Conservation (phyloP, 2,113 vertebrate genomes). For the Pangasianodon gigas region DNA sequence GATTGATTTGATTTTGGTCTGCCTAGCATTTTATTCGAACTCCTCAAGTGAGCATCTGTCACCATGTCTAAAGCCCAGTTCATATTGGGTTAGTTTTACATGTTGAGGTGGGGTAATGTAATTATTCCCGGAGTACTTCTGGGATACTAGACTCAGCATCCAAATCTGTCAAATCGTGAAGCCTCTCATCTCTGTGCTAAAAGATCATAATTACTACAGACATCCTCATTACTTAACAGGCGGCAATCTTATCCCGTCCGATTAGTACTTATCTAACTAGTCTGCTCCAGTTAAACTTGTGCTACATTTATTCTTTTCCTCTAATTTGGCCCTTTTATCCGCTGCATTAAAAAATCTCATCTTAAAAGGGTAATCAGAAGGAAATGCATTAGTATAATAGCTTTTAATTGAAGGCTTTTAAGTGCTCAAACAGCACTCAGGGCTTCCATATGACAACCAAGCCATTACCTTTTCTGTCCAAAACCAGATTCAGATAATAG, state of each 20-base stretch:
- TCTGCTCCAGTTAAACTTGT: background rate
- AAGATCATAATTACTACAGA: background rate
- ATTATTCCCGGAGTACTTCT: background rate
- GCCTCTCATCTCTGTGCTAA: background rate
- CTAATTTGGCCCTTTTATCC: background rate
- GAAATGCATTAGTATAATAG: conserved; percentile 39
- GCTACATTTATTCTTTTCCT: background rate
- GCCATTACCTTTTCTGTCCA: conserved; percentile 19
- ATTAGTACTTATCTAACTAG: background rate
- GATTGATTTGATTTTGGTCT: background rate
- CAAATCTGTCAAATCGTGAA: background rate
- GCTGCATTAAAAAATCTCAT: background rate
- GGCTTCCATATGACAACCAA: background rate
- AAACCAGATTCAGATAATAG: conserved; percentile 34
- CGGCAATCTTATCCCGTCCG: background rate
- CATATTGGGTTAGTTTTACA: background rate
- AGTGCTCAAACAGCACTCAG: background rate
- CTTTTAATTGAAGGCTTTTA: conserved; percentile 44
- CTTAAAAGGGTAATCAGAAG: conserved; percentile 20
- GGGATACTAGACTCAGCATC: background rate
- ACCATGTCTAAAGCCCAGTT: background rate
- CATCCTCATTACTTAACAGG: background rate
- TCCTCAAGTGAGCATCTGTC: background rate
- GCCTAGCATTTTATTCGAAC: background rate
- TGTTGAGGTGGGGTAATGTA: background rate